A percentile compares a stretch with the other conserved stretches of the same genome.
Evolutionary conservation across 2,113 vertebrate genomes (phyloP).

Genomic region (Microcebus griseorufus): DNA sequence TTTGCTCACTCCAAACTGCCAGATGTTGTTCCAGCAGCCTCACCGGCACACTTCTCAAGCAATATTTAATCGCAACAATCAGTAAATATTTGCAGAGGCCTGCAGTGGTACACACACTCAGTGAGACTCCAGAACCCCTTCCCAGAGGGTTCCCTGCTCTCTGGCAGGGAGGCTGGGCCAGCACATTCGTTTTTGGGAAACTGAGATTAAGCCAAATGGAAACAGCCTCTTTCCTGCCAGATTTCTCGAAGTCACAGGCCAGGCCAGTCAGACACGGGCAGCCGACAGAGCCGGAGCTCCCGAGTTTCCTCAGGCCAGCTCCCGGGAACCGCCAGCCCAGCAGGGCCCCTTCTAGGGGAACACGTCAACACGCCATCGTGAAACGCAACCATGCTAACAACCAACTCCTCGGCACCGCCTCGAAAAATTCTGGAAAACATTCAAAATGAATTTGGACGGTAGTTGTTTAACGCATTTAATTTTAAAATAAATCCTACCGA

Average conservation of each 20-base stretch:
- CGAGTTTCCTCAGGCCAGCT: neutral
- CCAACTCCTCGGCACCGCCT: neutral
- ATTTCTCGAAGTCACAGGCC: neutral
- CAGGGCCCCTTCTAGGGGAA: no score
- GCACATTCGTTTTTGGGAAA: neutral
- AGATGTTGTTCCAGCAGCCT: neutral
- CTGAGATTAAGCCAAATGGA: neutral
- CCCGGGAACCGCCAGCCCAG: neutral
- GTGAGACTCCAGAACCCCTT: no score
- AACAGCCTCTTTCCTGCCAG: neutral
- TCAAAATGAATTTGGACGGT: neutral
- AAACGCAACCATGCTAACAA: neutral
- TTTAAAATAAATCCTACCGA: neutral
- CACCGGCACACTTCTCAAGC: rapidly evolving
- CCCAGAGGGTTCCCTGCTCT: neutral
- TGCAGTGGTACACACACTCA: no score
- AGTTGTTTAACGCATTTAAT: neutral
- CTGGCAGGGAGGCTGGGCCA: neutral
- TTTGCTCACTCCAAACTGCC: neutral
- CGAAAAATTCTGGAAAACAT: neutral
- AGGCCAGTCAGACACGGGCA: neutral
- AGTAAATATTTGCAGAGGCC: no score
- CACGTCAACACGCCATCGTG: neutral
- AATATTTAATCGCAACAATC: neutral
- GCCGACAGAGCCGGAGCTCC: no score